Evolutionary conservation across 2,888 invertebrate genomes (phyloP).

Genomic region (Athripsodes cinereus): DNA sequence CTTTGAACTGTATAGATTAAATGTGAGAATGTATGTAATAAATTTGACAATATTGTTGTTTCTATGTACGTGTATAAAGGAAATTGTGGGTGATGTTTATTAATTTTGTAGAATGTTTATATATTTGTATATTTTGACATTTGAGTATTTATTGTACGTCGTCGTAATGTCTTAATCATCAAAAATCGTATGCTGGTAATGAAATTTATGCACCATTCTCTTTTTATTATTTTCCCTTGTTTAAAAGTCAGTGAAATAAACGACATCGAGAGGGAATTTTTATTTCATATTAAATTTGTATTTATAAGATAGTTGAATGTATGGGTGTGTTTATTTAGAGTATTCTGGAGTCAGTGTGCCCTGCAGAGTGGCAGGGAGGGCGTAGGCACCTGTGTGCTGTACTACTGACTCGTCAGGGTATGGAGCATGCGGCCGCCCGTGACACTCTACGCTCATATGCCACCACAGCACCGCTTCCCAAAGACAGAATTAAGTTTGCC

Average conservation of each 20-base stretch:
- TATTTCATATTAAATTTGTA: neutral
- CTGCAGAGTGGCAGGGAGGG: conserved; percentile 77
- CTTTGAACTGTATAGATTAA: too few relatives aligned
- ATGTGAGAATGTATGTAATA: too few relatives aligned
- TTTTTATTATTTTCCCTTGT: too few relatives aligned
- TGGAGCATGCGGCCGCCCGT: conserved; percentile 59
- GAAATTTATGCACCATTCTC: too few relatives aligned
- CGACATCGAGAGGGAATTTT: too few relatives aligned
- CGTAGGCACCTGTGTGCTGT: conserved; percentile 73
- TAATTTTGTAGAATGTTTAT: neutral
- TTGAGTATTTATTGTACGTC: too few relatives aligned
- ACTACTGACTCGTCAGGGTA: conserved; percentile 71
- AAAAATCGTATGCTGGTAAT: too few relatives aligned
- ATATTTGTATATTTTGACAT: too few relatives aligned
- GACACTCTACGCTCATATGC: conserved; percentile 67
- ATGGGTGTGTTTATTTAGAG: conserved; percentile 38
- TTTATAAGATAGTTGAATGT: neutral
- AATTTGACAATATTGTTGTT: too few relatives aligned
- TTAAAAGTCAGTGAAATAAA: too few relatives aligned
- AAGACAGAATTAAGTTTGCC: conserved; percentile 73
- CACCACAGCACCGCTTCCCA: conserved; percentile 57
- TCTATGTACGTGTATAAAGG: conserved; percentile 43
- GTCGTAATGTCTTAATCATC: neutral
- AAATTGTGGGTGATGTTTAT: conserved; percentile 57
- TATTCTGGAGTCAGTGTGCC: conserved; percentile 78